Base-by-base conservation (phyloP, 2,888 invertebrate species). In the Galerucella pusilla region DNA sequence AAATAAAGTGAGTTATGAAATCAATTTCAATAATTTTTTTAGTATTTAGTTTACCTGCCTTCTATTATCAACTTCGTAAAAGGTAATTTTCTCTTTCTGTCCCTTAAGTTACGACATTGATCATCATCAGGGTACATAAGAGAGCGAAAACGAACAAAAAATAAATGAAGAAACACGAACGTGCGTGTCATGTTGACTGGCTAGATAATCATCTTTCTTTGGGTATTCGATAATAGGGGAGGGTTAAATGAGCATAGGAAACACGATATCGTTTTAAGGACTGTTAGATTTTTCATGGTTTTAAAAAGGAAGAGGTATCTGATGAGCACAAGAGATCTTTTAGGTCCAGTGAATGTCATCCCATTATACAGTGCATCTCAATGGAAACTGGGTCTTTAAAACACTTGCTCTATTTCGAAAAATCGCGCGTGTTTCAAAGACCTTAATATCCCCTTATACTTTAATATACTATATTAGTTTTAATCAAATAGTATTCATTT, bases 101-200 rank as follows among this genome's bases (percentile, higher is more conserved):
- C 64, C 64, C 20, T 46, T 42, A 9, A 10, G 63, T 42, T n/a
- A 42, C 42, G 42, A 42, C n/a, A 63, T 46, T 65, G 10, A 46
- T 64, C 20, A 45, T n/a, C 42, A 14, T 35, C 11, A 61, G 14
- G 64, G 45, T 20, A 16, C 14, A n/a, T 35, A 42, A n/a, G 20
- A 16, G 35, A 61, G 20, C 20, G 46, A 16, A 28, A 65, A 46
- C 11, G 16, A 57, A 46, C 61, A 49, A 61, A 46, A 68, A 68
- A 59, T 45, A 60, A 69, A 49, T 61, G n/a, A 69, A 61, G 49
- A 69, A 69, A 69, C 69, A 69, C 69, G 69, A 69, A 69, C 61
- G 28, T 69, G 69, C 69, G 61, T 69, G 69, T 69, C 61, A 49
- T 12, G 69, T 35, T 69, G 69, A 61, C 25, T 69, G 49, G 68